Evolutionary conservation across 2,113 vertebrate species (phyloP), one percentile per base, ranked within the genome.

Genomic region (Tragulus kanchil): DNA sequence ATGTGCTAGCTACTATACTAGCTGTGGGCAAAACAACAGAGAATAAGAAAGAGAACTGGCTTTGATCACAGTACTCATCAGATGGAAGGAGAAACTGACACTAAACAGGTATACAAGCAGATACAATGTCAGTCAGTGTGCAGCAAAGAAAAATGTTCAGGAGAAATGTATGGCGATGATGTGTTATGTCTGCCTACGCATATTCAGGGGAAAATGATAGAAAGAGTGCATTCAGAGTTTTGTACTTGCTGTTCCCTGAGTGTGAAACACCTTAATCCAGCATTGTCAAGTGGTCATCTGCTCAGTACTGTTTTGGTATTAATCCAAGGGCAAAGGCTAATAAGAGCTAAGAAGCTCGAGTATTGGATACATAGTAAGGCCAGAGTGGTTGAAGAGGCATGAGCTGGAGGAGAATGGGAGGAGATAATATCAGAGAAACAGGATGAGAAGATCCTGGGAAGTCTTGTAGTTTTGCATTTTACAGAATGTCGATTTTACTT

Each of bases 41-140:
- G 36, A 67, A 50, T 75, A 64, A 83, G 77, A 81, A 90, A 91
- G 94, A 85, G 69, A 86, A 64, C 26, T 64, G 45, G 54, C 25
- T 48, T 95, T 79, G 26, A 62, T 61, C 21, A n/a, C 3, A 52
- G 16, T 42, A 19, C 23, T 52, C 5, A 25, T 10, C 3, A 54
- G 56, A 15, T 1, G 50, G n/a, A 56, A 67, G 56, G 64, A 65
- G 42, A 50, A 58, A 6, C 6, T 54, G 61, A 67, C 9, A 64
- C 17, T 13, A 92, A 59, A 12, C 42, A 77, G 12, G 19, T 26
- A 17, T 28, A 58, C 19, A 71, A 69, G 19, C 3, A 84, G 36
- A 31, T 54, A 36, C 1, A 36, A 25, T 6, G 8, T 65, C 82
- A 48, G 13, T 82, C 6, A 14, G 14, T 11, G 56, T 13, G 26